A percentile compares a stretch with the other conserved stretches of the same genome.
Evolutionary conservation across 1,140 invertebrate species (phyloP).

Genomic region (Bombus balteatus): DNA sequence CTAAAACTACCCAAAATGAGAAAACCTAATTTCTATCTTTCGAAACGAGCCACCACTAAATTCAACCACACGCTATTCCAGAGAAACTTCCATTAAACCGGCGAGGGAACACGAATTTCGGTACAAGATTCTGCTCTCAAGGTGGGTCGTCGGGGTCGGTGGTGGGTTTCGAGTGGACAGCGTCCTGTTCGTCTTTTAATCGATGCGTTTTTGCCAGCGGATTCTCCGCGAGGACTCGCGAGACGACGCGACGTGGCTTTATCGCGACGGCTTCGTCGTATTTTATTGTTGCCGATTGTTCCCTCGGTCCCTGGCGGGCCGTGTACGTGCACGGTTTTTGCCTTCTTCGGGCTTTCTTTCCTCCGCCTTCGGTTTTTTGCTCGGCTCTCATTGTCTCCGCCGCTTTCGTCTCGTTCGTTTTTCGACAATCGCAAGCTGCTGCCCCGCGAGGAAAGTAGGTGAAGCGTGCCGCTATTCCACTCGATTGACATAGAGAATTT

Average conservation of each 20-base stretch:
- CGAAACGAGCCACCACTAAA: not conserved
- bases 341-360: constrained; percentile 43
- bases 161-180: constrained; percentile 67
- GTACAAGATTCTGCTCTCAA: constrained; percentile 81
- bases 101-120: constrained; percentile 54
- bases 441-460: constrained; percentile 9
- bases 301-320: constrained; percentile 42
- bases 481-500: too few relatives aligned
- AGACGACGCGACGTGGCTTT: constrained; percentile 40
- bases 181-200: constrained; percentile 75
- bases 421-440: not conserved
- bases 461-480: constrained; percentile 13
- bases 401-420: not conserved
- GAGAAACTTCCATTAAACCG: not conserved
- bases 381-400: not conserved
- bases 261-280: constrained; percentile 57
- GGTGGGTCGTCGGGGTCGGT: constrained; percentile 72
- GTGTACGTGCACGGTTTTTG: constrained; percentile 52
- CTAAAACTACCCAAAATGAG: not conserved
- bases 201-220: constrained; percentile 76
- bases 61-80: not conserved
- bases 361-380: constrained; percentile 20
- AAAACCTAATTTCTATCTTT: not conserved
- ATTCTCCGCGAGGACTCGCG: constrained; percentile 60
- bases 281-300: constrained; percentile 75